Conservation (phyloP, 2,888 invertebrate genomes). For the Athetis lepigone region DNA sequence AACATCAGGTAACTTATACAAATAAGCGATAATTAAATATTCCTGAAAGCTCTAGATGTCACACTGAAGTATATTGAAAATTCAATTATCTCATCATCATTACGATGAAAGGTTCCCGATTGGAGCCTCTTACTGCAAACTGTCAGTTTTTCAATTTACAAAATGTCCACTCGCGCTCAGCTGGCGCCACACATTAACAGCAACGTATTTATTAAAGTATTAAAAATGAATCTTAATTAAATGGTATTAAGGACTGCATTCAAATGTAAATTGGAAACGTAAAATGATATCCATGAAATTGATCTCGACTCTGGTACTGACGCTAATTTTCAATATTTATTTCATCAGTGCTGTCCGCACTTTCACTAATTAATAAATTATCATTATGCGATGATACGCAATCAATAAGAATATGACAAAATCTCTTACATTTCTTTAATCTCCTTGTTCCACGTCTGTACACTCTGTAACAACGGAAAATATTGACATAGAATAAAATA, state of each 20-base stretch:
- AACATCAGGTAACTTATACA: not conserved
- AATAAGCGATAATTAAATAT: constrained; percentile 10
- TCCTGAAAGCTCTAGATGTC: constrained; percentile 12
- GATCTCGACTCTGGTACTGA: constrained; percentile 59
- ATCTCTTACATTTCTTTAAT: constrained; percentile 80
- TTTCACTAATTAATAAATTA: constrained; percentile 54
- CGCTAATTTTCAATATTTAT: constrained; percentile 64
- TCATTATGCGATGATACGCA: constrained; percentile 4
- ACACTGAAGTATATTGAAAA: constrained; percentile 33
- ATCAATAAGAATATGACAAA: constrained; percentile 22
- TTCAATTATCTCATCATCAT: constrained; percentile 59
- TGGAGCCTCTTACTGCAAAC: constrained; percentile 48
- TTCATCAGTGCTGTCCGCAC: constrained; percentile 57
- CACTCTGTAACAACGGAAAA: constrained; percentile 82
- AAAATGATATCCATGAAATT: constrained; percentile 68
- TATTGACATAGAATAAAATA: constrained; percentile 49
- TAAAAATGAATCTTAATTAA: constrained; percentile 54
- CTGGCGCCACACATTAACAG: constrained; percentile 53
- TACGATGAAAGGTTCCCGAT: constrained; percentile 49
- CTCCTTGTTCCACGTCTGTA: constrained; percentile 70
- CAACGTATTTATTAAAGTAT: constrained; percentile 42
- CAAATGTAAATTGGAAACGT: constrained; percentile 44
- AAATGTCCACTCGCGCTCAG: constrained; percentile 59
- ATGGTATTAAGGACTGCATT: constrained; percentile 55
- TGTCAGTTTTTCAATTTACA: constrained; percentile 70